Evolutionary conservation across 2,797 vertebrate species (phyloP).

Genomic region (Huso huso): DNA sequence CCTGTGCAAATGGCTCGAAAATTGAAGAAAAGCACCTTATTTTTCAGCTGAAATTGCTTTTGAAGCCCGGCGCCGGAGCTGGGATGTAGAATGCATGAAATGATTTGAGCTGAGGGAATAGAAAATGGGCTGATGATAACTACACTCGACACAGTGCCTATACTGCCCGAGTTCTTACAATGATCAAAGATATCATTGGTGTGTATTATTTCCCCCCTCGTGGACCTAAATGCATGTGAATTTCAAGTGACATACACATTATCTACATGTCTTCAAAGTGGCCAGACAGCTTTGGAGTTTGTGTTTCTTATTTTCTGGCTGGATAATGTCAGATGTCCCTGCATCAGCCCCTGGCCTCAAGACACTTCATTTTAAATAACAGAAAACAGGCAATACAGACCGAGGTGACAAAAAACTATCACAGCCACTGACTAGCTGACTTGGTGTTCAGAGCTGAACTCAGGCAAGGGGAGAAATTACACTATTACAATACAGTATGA

Average conservation of each 20-base stretch:
- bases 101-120: constrained; percentile 83
- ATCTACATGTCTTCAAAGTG: constrained; percentile 56
- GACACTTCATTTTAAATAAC: too few relatives aligned
- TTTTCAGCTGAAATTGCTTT: constrained; percentile 99
- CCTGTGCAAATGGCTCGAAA: constrained; percentile 97
- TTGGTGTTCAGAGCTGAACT: too few relatives aligned
- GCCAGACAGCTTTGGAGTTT: constrained; percentile 31
- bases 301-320: constrained; percentile 37
- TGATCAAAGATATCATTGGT: constrained; percentile 94
- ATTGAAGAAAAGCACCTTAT: constrained; percentile 99
- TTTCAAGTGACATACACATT: constrained; percentile 75
- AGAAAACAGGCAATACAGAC: too few relatives aligned
- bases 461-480: too few relatives aligned
- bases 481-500: too few relatives aligned
- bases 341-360: too few relatives aligned
- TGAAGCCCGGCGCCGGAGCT: constrained; percentile 85
- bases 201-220: constrained; percentile 73
- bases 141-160: constrained; percentile 77
- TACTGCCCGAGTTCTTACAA: constrained; percentile 68
- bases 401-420: too few relatives aligned
- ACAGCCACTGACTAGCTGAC: too few relatives aligned
- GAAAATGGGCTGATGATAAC: constrained; percentile 92
- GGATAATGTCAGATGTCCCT: constrained; percentile 31
- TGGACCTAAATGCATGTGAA: constrained; percentile 69
- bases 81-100: constrained; percentile 83